Conservation (phyloP, 2,888 invertebrate species). For the Harmothoe impar region DNA sequence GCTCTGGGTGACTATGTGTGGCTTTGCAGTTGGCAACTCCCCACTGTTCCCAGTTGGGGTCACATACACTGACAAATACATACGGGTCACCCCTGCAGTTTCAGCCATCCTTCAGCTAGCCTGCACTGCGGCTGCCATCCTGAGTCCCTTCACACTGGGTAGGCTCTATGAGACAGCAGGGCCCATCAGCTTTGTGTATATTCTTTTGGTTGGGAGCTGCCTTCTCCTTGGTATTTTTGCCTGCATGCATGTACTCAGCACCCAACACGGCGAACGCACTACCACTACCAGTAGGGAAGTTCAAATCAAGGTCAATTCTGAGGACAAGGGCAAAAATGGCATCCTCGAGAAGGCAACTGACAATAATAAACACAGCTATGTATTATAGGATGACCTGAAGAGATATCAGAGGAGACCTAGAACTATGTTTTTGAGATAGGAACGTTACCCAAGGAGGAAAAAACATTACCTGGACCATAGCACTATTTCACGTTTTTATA, state of each 20-base stretch:
- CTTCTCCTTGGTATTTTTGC: conserved; percentile 7
- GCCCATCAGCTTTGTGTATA: not conserved
- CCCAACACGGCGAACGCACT: not conserved
- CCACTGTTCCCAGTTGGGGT: not conserved
- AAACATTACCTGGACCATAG: no score
- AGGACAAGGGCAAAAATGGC: not conserved
- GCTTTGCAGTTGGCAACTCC: conserved; percentile 12
- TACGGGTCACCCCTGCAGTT: not conserved
- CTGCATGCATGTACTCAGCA: not conserved
- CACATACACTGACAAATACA: not conserved
- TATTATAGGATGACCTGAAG: no score
- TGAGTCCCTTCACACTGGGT: not conserved
- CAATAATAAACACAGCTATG: not conserved
- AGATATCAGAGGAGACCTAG: no score
- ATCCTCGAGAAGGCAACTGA: not conserved
- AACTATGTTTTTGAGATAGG: no score
- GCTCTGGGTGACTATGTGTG: not conserved
- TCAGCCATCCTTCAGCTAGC: not conserved
- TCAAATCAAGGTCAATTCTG: not conserved
- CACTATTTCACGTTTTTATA: no score
- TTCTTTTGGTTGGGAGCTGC: not conserved
- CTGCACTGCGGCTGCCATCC: not conserved
- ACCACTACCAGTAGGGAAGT: not conserved
- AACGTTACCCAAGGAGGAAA: no score
- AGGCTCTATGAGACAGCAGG: not conserved